These are phyloP conservation scores for Paraescarpia echinospica DNA, from an alignment of 1,140 invertebrate species.

Conservation along the genomic window DNA sequence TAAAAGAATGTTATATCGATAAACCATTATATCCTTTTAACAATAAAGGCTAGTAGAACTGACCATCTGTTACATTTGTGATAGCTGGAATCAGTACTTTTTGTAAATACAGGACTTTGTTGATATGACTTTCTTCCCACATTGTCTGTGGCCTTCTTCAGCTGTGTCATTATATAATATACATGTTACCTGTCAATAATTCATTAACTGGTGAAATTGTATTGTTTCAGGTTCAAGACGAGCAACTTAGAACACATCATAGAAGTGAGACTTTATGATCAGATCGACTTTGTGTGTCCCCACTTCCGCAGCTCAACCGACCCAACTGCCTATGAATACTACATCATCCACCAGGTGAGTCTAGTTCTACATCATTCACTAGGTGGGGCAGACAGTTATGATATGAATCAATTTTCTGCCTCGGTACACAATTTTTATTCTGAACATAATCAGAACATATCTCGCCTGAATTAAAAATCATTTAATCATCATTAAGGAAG, in stretches of 20 bases:
- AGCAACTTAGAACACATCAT: conserved; percentile 26
- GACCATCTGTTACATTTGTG: neutral
- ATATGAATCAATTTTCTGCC: too few species aligned
- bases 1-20: too few species aligned
- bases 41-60: neutral
- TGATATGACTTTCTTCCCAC: neutral
- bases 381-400: too few species aligned
- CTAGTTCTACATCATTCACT: neutral
- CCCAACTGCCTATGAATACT: conserved; percentile 19
- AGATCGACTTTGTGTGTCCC: conserved; percentile 30
- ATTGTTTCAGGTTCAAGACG: conserved; percentile 28
- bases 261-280: conserved; percentile 25
- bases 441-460: neutral
- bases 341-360: conserved; percentile 27
- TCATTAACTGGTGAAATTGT: neutral
- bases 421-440: neutral
- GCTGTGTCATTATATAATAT: neutral
- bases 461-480: neutral
- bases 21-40: neutral
- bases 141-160: neutral
- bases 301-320: neutral
- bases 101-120: neutral
- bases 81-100: too few species aligned
- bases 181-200: neutral
- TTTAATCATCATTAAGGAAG: neutral